Evolutionary conservation across 2,888 invertebrate genomes (phyloP).

Genomic region (Siphlonurus alternatus): DNA sequence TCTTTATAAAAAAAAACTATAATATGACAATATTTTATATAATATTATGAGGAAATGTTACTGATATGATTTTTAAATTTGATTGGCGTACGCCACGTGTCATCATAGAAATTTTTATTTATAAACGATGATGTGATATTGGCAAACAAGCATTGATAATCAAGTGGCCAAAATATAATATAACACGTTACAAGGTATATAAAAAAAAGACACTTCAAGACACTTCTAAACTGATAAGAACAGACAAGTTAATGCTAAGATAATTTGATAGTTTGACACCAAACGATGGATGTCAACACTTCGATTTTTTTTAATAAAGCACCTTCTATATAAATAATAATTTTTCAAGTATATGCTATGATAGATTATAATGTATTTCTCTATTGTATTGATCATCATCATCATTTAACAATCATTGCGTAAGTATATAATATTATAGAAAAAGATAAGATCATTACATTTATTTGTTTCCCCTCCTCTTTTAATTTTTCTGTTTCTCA

Average conservation of each 20-base stretch:
- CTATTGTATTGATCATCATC: background rate
- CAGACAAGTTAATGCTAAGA: conserved; percentile 1
- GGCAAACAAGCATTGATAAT: background rate
- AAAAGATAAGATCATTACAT: background rate
- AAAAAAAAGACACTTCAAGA: background rate
- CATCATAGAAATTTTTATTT: background rate
- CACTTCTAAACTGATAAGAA: background rate
- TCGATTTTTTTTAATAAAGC: background rate
- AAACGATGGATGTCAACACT: conserved; percentile 1
- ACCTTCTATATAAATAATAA: too few relatives aligned
- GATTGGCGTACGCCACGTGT: background rate
- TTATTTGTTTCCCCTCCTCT: too few relatives aligned
- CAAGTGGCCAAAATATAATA: background rate
- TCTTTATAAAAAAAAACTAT: too few relatives aligned
- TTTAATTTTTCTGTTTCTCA: background rate
- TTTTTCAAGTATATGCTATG: too few relatives aligned
- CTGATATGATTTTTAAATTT: background rate
- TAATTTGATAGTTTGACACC: conserved; percentile 1
- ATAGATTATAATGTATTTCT: background rate
- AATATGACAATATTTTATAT: too few relatives aligned
- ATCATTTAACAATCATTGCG: background rate
- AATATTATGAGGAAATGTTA: too few relatives aligned
- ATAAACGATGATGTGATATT: background rate
- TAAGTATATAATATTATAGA: background rate
- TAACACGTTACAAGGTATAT: too few relatives aligned